Conservation (phyloP, 2,888 invertebrate species). For the Oxytorus armatus region DNA sequence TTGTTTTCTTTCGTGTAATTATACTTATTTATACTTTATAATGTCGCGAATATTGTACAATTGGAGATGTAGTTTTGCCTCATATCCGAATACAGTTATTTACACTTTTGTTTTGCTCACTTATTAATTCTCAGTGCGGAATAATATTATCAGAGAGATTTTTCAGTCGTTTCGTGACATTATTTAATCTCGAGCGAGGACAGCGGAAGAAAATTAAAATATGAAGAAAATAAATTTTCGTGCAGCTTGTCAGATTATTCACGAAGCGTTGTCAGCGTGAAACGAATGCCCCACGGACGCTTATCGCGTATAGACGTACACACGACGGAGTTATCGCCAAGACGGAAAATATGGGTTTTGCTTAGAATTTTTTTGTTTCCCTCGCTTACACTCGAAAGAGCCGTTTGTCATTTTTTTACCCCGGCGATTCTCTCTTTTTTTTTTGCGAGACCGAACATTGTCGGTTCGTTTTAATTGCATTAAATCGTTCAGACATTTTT, state of each 20-base stretch:
- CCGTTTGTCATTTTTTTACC: background rate
- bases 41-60: conserved; percentile 74
- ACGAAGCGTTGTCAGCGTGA: conserved; percentile 45
- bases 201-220: background rate
- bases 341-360: conserved; percentile 59
- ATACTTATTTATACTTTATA: conserved; percentile 64
- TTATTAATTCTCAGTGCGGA: background rate
- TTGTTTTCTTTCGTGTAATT: conserved; percentile 32
- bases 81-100: conserved; percentile 63
- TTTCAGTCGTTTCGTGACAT: conserved; percentile 48
- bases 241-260: conserved; percentile 30
- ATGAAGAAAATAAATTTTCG: conserved; percentile 15
- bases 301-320: conserved; percentile 51
- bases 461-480: conserved; percentile 3
- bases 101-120: conserved; percentile 39
- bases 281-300: conserved; percentile 35
- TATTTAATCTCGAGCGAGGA: conserved; percentile 10
- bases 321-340: conserved; percentile 37
- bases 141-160: conserved; percentile 21
- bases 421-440: background rate
- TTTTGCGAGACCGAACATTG: background rate
- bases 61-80: conserved; percentile 59
- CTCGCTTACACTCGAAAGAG: no score
- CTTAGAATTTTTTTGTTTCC: conserved; percentile 36
- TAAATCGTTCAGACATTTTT: conserved; percentile 42